Percentiles rank a stretch among this genome's conserved stretches.
These are phyloP conservation scores for Amiota mariae DNA, from an alignment of 2,888 invertebrate genomes.

Conservation along the genomic window DNA sequence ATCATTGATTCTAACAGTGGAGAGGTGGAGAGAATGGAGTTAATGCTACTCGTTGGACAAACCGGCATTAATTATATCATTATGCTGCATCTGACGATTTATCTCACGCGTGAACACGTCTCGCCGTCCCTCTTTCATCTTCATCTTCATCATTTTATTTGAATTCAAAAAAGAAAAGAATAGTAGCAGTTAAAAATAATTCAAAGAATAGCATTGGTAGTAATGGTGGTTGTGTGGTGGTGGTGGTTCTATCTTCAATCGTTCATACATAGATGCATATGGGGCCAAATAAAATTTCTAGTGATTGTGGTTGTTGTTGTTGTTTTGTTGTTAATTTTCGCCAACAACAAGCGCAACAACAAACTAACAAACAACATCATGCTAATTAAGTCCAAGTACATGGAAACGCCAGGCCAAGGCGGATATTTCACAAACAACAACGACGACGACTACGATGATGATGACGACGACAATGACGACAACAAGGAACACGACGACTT, in stretches of 20 bases:
- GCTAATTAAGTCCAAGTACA: slow-evolving; percentile 25
- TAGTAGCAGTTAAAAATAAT: not conserved
- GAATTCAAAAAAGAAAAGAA: not conserved
- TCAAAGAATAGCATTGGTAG: no score
- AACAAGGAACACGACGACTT: slow-evolving; percentile 10
- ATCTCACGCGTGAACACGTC: slow-evolving; percentile 45
- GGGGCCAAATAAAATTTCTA: not conserved
- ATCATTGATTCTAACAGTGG: no score
- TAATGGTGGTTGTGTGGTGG: no score
- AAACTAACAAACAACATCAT: slow-evolving; percentile 5
- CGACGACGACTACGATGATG: no score
- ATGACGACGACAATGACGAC: no score
- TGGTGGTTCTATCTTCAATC: slow-evolving; percentile 10
- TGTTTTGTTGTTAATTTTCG: slow-evolving; percentile 3
- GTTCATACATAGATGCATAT: slow-evolving; percentile 6
- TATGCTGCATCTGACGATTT: slow-evolving; percentile 70
- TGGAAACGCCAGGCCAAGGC: not conserved
- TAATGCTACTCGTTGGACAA: not conserved
- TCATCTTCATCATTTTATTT: not conserved
- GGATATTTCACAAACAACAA: slow-evolving; percentile 9
- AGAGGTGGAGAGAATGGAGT: no score
- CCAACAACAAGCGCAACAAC: not conserved
- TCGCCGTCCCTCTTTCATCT: no score
- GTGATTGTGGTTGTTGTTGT: not conserved
- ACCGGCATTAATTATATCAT: slow-evolving; percentile 70